Percentiles rank a stretch among this genome's conserved stretches.
Conservation (phyloP, 2,797 vertebrate species). For the Poecilia wingei region DNA sequence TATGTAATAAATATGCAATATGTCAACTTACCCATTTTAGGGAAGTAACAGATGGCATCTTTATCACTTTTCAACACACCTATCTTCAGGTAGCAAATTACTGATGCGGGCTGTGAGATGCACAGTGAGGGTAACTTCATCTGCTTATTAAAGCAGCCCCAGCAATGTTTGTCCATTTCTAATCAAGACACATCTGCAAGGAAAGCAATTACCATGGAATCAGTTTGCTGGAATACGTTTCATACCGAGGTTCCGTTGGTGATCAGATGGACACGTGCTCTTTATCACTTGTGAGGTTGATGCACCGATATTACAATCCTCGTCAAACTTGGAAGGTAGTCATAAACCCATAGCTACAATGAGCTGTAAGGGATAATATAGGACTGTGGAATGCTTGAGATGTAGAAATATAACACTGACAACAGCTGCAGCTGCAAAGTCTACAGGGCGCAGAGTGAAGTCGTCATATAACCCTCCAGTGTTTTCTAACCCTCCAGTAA, state of each 20-base stretch:
- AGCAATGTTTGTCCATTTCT: constrained; percentile 2
- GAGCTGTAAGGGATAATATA: not conserved
- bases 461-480: not conserved
- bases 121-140: not conserved
- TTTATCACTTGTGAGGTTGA: not conserved
- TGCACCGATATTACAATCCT: not conserved
- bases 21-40: not conserved
- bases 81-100: not conserved
- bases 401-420: not conserved
- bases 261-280: not conserved
- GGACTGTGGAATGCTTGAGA: not conserved
- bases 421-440: not conserved
- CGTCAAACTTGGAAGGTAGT: not conserved
- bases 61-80: not conserved
- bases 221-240: not conserved
- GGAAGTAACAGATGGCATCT: not conserved
- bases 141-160: not conserved
- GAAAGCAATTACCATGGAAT: not conserved
- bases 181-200: not conserved
- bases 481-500: not conserved
- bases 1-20: not conserved
- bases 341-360: not conserved
- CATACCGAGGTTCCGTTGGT: not conserved
- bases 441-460: not conserved
- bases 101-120: not conserved